Conservation (phyloP, 2,113 vertebrate species). For the Spea multiplicata region DNA sequence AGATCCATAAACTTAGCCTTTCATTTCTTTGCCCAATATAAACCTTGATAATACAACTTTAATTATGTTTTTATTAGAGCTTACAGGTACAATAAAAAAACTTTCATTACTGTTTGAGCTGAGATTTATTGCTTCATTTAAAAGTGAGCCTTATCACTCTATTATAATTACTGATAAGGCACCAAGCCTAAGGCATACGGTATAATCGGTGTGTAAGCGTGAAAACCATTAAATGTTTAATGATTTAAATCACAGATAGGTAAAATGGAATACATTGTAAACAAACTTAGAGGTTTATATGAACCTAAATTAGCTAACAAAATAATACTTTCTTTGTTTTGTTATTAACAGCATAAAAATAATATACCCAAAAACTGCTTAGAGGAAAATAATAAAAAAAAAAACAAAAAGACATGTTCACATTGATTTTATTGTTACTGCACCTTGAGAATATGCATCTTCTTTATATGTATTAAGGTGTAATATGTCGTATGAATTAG, state of each 20-base stretch:
- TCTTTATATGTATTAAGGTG: too few relatives aligned
- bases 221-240: constrained; percentile 35
- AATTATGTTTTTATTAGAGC: constrained; percentile 45
- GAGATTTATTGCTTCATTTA: constrained; percentile 45
- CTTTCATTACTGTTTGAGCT: constrained; percentile 44
- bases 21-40: constrained; percentile 18
- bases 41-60: constrained; percentile 29
- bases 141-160: constrained; percentile 40
- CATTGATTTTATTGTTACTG: neutral
- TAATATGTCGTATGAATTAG: too few relatives aligned
- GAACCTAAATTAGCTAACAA: neutral
- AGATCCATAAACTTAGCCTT: neutral
- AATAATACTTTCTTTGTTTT: constrained; percentile 11
- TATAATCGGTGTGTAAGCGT: constrained; percentile 30
- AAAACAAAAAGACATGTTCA: neutral
- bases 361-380: neutral
- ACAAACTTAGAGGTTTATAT: constrained; percentile 8
- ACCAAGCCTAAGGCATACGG: constrained; percentile 22
- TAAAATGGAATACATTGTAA: constrained; percentile 27
- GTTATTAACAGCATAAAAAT: neutral
- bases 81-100: constrained; percentile 45
- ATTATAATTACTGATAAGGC: constrained; percentile 42
- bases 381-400: neutral
- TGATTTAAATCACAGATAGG: constrained; percentile 18
- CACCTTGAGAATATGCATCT: too few relatives aligned